These are phyloP conservation scores for Stichodactyla helianthus DNA, from an alignment of 64 coral and sea anemone species.

Conservation along the genomic window DNA sequence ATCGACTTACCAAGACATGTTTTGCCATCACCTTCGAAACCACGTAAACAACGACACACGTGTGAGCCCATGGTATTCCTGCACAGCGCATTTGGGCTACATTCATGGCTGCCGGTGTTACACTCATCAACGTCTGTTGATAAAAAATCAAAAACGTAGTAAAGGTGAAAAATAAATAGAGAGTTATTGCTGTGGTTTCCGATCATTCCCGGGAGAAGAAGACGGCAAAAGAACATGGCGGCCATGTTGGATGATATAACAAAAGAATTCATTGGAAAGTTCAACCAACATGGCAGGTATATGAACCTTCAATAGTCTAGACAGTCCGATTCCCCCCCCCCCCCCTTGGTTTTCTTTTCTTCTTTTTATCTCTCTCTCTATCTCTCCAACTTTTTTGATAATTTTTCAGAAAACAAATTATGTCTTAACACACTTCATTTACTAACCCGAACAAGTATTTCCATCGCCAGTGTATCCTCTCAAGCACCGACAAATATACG, in stretches of 20 bases:
- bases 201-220: background rate
- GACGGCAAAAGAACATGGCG: too few relatives aligned
- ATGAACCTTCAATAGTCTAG: too few relatives aligned
- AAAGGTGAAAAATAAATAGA: background rate
- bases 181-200: background rate
- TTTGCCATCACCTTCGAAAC: slow-evolving; percentile 59
- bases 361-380: too few relatives aligned
- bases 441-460: background rate
- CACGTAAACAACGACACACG: slow-evolving; percentile 52
- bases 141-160: background rate
- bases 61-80: slow-evolving; percentile 57
- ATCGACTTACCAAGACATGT: slow-evolving; percentile 28
- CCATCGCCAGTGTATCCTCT: slow-evolving; percentile 21
- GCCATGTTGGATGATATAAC: too few relatives aligned
- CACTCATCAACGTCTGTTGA: slow-evolving; percentile 40
- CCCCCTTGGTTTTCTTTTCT: too few relatives aligned
- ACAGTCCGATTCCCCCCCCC: too few relatives aligned
- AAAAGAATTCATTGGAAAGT: too few relatives aligned
- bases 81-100: slow-evolving; percentile 49
- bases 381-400: background rate
- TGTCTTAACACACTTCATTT: background rate
- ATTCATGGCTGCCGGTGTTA: background rate
- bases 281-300: too few relatives aligned
- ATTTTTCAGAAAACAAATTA: background rate
- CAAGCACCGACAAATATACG: slow-evolving; percentile 8